Evolutionary conservation across 2,888 invertebrate species (phyloP), one percentile per base, ranked within the genome.

Genomic region (Ophonus ardosiacus): DNA sequence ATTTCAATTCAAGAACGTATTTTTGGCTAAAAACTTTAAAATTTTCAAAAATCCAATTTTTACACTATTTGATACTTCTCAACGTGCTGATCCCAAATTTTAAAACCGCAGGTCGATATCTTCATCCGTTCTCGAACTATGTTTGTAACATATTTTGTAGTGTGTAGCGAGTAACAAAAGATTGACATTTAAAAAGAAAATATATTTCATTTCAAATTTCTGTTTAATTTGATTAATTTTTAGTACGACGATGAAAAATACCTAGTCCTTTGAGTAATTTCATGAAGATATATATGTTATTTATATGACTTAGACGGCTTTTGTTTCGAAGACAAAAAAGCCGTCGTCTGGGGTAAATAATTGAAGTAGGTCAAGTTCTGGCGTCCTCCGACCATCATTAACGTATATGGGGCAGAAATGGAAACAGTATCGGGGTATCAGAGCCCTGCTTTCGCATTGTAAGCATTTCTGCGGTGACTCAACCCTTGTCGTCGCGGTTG

Each of bases 371-470:
- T 68, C 68, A 68, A 68, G 68, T 68, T 68, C 38, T 31, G 68
- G n/a, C 4, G 6, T n/a, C 31, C 15, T 7, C 38, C 68, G 38
- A 18, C 56, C 18, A 51, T 74, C 74, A 74, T 74, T 74, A 74
- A 51, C 74, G 74, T 43, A 74, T 74, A 74, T 74, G 74, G 74
- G 43, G 51, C 74, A 74, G 74, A 74, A 71, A 74, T 56, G 51
- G 51, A 74, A 51, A 74, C 74, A 74, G 51, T 74, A 18, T 74
- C 43, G 17, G 24, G 24, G 51, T 51, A 74, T 43, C 74, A 51
- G 43, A 40, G 65, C 59, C 17, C 38, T 18, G 51, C 74, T 56
- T 51, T 74, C 74, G 51, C 74, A 74, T 74, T 74, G 74, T 74
- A 51, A 74, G 51, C 74, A 74, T 74, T 74, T 74, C 74, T 74